phyloP scores from a whole-genome alignment of 2,797 vertebrate genomes.

The Caiman crocodilus region DNA sequence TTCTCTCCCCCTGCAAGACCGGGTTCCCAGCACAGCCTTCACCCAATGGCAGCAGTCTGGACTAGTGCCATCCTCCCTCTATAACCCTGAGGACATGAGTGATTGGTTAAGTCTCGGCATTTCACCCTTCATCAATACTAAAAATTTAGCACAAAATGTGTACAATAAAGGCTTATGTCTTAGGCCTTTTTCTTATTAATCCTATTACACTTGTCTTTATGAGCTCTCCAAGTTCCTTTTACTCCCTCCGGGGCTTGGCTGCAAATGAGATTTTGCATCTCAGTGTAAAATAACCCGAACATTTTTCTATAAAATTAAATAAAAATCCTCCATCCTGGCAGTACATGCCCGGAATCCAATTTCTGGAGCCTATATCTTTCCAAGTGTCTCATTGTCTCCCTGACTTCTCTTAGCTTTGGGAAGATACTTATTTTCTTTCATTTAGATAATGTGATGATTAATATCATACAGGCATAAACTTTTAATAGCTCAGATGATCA shows the following conservation, averaged over 20 bases:
- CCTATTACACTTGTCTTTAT: constrained; percentile 83
- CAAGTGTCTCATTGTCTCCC: constrained; percentile 69
- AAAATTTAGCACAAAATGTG: constrained; percentile 77
- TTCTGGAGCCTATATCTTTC: constrained; percentile 74
- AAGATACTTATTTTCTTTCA: constrained; percentile 32
- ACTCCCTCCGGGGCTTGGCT: constrained; percentile 77
- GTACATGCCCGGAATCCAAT: constrained; percentile 80
- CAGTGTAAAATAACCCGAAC: constrained; percentile 80
- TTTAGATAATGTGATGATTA: constrained; percentile 13
- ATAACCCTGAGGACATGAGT: constrained; percentile 63
- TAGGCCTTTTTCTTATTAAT: constrained; percentile 82
- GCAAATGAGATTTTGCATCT: constrained; percentile 84
- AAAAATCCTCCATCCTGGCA: constrained; percentile 75
- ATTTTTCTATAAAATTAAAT: constrained; percentile 84
- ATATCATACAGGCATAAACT: not conserved
- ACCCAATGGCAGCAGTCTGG: constrained; percentile 19
- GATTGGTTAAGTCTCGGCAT: constrained; percentile 74
- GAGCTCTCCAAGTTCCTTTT: constrained; percentile 80
- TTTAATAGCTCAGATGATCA: constrained; percentile 17
- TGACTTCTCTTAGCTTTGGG: constrained; percentile 51
- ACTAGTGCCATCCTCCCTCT: constrained; percentile 16
- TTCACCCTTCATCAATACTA: constrained; percentile 80
- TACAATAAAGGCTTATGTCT: constrained; percentile 82
- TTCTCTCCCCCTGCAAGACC: not conserved
- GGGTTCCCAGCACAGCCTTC: rapidly evolving